A percentile compares a stretch with the other conserved stretches of the same genome.
phyloP scores from a whole-genome alignment of 2,797 vertebrate genomes.

The Esox lucius region DNA sequence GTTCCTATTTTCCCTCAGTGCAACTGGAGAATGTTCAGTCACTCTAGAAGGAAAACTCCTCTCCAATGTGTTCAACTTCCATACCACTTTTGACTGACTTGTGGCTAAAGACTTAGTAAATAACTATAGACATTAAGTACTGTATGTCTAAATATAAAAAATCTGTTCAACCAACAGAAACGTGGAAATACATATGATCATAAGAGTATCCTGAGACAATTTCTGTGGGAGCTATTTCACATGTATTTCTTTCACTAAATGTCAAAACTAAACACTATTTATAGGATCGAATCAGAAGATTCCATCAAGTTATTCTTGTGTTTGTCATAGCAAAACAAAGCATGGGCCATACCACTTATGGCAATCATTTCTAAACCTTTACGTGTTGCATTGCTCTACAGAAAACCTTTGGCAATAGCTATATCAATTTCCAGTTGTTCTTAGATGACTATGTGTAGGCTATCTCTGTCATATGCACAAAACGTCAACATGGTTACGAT shows the following conservation, averaged over 20 bases:
- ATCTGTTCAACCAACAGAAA: neutral
- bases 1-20: constrained; percentile 23
- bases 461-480: neutral
- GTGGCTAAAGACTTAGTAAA: too few relatives aligned
- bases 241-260: neutral
- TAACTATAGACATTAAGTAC: neutral
- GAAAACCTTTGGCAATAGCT: neutral
- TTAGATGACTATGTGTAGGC: neutral
- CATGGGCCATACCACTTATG: neutral
- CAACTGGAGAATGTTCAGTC: neutral
- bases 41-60: neutral
- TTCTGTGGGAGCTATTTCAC: neutral
- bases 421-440: neutral
- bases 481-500: neutral
- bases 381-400: neutral
- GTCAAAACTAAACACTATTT: neutral
- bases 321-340: neutral
- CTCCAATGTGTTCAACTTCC: neutral
- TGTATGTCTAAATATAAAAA: neutral
- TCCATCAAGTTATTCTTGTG: neutral
- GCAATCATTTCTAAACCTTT: neutral
- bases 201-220: neutral
- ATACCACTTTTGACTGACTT: neutral
- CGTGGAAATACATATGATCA: neutral
- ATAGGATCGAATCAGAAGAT: neutral